Conservation (phyloP, 92 coral and sea anemone species). For the Bergia puertoricense region DNA sequence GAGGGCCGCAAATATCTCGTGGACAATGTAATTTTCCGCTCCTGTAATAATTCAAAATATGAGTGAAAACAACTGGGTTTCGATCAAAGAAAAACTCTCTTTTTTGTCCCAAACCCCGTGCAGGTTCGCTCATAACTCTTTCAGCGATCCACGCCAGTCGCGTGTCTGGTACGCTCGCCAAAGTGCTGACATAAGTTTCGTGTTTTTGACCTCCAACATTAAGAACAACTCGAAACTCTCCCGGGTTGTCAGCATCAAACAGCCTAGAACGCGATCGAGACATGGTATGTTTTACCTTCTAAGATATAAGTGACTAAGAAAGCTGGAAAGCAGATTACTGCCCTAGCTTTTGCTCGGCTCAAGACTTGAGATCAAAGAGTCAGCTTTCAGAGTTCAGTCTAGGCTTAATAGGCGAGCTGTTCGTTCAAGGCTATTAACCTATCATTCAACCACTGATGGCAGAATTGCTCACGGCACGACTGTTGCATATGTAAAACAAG, state of each 20-base stretch:
- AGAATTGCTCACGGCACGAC: conserved; percentile 32
- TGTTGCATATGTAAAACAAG: background rate
- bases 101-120: conserved; percentile 77
- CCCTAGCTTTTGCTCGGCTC: background rate
- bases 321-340: conserved; percentile 1
- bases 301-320: background rate
- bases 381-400: conserved; percentile 13
- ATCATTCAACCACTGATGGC: background rate
- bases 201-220: conserved; percentile 98
- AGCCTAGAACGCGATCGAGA: conserved; percentile 87
- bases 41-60: conserved; percentile 91
- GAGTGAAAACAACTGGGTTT: conserved; percentile 92
- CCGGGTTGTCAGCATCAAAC: conserved; percentile 88
- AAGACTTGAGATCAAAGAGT: background rate
- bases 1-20: conserved; percentile 96
- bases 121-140: conserved; percentile 74
- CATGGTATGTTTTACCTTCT: conserved; percentile 42
- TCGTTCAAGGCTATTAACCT: conserved; percentile 11
- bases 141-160: conserved; percentile 97
- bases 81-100: conserved; percentile 95
- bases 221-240: conserved; percentile 79
- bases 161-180: conserved; percentile 91
- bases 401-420: background rate
- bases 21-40: conserved; percentile 98
- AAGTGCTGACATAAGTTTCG: conserved; percentile 92